Conservation (phyloP, 1,140 invertebrate genomes). For the Augochlora pura region DNA sequence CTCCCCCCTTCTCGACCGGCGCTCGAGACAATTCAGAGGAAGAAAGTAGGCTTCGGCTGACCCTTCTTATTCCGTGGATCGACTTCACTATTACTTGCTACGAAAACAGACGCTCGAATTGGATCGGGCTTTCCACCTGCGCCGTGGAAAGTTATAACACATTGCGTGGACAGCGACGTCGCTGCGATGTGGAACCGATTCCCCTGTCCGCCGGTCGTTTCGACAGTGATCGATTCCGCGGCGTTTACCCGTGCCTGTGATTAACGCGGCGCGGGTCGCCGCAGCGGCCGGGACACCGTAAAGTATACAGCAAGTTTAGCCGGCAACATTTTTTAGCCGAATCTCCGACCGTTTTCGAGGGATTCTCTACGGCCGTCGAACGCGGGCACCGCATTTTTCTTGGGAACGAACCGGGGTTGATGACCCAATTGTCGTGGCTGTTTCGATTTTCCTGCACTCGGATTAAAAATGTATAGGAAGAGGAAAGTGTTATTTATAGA, state of each 20-base stretch:
- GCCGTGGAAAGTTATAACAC: conserved; percentile 57
- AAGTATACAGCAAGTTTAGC: no score
- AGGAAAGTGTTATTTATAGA: no score
- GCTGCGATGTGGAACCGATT: no score
- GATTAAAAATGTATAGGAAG: no score
- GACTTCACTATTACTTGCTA: conserved; percentile 63
- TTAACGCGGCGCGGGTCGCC: background rate
- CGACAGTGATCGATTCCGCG: background rate
- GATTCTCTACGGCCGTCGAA: no score
- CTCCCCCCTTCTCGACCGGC: background rate
- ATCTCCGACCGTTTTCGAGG: no score
- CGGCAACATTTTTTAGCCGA: no score
- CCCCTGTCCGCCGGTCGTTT: background rate
- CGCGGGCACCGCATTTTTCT: no score
- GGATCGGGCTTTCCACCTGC: conserved; percentile 51
- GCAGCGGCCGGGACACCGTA: background rate
- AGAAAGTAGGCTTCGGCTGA: conserved; percentile 71
- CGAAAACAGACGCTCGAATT: conserved; percentile 44
- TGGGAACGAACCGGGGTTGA: no score
- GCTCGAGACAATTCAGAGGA: conserved; percentile 53
- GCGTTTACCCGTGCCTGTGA: no score
- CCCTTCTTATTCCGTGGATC: conserved; percentile 62
- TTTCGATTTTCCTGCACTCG: no score
- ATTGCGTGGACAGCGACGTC: conserved; percentile 16
- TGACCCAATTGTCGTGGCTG: no score